Evolutionary conservation across 1,140 invertebrate genomes (phyloP), one percentile per base, ranked within the genome.

Genomic region (Drusus annulatus): DNA sequence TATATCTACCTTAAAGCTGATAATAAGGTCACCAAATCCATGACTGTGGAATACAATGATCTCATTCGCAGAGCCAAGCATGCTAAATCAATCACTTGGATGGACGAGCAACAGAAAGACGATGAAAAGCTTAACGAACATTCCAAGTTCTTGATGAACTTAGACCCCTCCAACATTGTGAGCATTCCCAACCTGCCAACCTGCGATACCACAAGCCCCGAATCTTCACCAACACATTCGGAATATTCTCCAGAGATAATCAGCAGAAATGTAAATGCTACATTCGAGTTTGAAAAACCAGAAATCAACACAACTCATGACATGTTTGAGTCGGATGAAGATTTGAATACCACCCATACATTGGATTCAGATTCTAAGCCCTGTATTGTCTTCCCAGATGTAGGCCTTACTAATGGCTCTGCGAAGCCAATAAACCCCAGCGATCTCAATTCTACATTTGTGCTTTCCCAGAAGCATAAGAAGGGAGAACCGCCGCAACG

Each of bases 371-470:
- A 71, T 50, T 17, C 54, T 1, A 71, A 69, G 73, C 65, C 62
- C 10, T 79, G 15, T 73, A 15, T 71, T 28, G 19, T 62, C 15
- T 62, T 73, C 13, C 77, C 77, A 21, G 36, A 73, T 56, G 31
- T 25, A 13, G 73, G n/a, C 36, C 2, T 56, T 36, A 21, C 45
- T 45, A 73, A 79, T 25, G n/a, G 23, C 19, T 15, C 51, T 36
- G 3, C 28, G 4, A 79, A 80, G 19, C 28, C 78, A 0, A 86
- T 90, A 17, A 86, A 90, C 76, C 85, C 87, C 0, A 86, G 86
- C 3, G 84, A 87, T 76, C 84, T 90, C 79, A 89, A 90, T 81
- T 89, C 88, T 0, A 90, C 89, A 0, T 89, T 90, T 84, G 88
- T 89, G 8, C 76, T 90, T 51, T 85, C 86, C 0, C 76, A 80